Evolutionary conservation across 2,888 invertebrate genomes (phyloP).

Genomic region (Opisthograptis luteolata): DNA sequence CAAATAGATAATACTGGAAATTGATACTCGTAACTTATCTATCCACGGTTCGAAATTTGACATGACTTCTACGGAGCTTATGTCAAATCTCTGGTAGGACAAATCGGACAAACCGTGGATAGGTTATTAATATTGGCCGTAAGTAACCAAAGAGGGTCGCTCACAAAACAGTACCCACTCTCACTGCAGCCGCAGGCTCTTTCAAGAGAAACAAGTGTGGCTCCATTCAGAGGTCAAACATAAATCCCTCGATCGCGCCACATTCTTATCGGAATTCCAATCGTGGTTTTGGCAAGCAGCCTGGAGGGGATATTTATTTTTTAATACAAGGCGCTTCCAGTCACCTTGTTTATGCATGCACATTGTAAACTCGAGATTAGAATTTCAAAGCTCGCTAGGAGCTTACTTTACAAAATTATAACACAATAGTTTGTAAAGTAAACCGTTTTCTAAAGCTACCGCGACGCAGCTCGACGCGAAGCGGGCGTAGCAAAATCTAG

Average conservation of each 20-base stretch:
- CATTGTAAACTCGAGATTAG: conserved; percentile 22
- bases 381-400: conserved; percentile 25
- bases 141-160: conserved; percentile 26
- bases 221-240: conserved; percentile 31
- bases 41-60: too few relatives aligned
- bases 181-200: conserved; percentile 23
- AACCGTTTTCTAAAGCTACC: conserved; percentile 20
- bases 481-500: conserved; percentile 23
- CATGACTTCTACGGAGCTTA: too few relatives aligned
- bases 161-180: conserved; percentile 31
- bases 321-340: conserved; percentile 29
- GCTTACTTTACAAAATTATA: conserved; percentile 22
- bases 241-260: conserved; percentile 32
- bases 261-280: conserved; percentile 32
- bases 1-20: too few relatives aligned
- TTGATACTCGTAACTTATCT: too few relatives aligned
- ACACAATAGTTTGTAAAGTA: conserved; percentile 16
- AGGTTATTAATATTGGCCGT: too few relatives aligned
- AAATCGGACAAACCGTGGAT: too few relatives aligned
- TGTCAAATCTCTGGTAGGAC: too few relatives aligned
- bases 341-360: conserved; percentile 37
- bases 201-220: conserved; percentile 25
- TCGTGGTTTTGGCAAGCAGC: conserved; percentile 35
- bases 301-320: conserved; percentile 29
- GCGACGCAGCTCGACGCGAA: too few relatives aligned